Percentiles rank a stretch among this genome's conserved stretches.
phyloP scores from a whole-genome alignment of 2,113 vertebrate species.

The Semnopithecus entellus region DNA sequence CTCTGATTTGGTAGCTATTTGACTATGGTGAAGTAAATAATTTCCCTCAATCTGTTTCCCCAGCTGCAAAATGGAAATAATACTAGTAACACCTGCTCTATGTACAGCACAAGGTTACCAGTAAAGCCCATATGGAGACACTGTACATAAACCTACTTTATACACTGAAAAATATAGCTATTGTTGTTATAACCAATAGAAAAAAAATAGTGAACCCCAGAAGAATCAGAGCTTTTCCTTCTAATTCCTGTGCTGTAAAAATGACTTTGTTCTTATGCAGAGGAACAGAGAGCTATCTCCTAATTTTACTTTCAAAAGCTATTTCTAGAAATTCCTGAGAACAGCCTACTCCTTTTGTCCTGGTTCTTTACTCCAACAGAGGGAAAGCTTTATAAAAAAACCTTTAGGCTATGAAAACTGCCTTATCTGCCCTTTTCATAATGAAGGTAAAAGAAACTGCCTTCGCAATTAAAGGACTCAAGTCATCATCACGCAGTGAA shows the following conservation, averaged over 20 bases:
- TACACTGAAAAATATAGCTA: not conserved
- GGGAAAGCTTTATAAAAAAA: conserved; percentile 46
- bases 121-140: not conserved
- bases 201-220: conserved; percentile 20
- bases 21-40: conserved; percentile 35
- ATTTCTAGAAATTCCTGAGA: conserved; percentile 71
- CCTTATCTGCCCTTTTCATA: conserved; percentile 67
- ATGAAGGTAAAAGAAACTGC: conserved; percentile 68
- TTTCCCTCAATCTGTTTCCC: conserved; percentile 49
- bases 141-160: conserved; percentile 23
- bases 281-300: conserved; percentile 47
- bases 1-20: not conserved
- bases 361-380: conserved; percentile 39
- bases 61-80: conserved; percentile 52
- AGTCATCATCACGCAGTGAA: conserved; percentile 44
- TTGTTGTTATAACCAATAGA: not conserved
- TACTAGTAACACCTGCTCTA: conserved; percentile 40
- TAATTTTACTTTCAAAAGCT: conserved; percentile 72
- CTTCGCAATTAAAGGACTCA: conserved; percentile 65
- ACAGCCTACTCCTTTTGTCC: conserved; percentile 60
- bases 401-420: conserved; percentile 46
- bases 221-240: conserved; percentile 43
- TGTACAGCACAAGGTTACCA: not conserved
- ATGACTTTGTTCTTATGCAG: conserved; percentile 41
- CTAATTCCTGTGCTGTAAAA: conserved; percentile 18